Conservation (phyloP, 2,888 invertebrate species). For the Tricholauxania praeusta region DNA sequence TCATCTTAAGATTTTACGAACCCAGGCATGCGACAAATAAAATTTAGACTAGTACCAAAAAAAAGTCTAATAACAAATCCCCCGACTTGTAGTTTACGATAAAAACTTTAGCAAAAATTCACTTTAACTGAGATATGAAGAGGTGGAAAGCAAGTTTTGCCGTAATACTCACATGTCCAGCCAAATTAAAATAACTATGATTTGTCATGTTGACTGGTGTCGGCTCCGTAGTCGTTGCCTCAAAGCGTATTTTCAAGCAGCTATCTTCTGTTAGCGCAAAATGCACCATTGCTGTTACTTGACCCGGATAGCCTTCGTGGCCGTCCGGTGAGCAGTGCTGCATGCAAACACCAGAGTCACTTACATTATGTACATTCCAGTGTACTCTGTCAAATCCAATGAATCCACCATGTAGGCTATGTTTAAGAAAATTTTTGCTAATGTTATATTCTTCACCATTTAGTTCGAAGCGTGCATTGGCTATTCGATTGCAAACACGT, state of each 20-base stretch:
- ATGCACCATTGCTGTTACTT: conserved; percentile 76
- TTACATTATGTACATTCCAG: conserved; percentile 70
- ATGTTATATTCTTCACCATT: conserved; percentile 77
- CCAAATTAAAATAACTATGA: conserved; percentile 92
- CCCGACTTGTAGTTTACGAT: too few relatives aligned
- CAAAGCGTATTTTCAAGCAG: conserved; percentile 80
- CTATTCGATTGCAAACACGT: conserved; percentile 86
- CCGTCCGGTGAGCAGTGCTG: conserved; percentile 81
- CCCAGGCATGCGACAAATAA: too few relatives aligned
- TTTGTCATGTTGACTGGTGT: conserved; percentile 90
- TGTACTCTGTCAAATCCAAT: conserved; percentile 85
- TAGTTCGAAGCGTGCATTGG: conserved; percentile 77
- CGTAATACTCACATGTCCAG: conserved; percentile 76
- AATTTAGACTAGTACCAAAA: too few relatives aligned
- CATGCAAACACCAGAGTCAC: conserved; percentile 73
- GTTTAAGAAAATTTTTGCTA: conserved; percentile 76
- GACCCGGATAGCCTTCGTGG: conserved; percentile 92
- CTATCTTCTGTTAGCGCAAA: conserved; percentile 80
- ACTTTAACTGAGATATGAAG: too few relatives aligned
- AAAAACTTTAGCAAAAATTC: too few relatives aligned
- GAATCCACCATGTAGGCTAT: conserved; percentile 86
- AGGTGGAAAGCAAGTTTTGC: too few relatives aligned
- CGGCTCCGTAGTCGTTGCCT: conserved; percentile 80
- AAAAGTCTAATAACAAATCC: too few relatives aligned
- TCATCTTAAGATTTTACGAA: too few relatives aligned